Evolutionary conservation across 2,888 invertebrate species (phyloP).

Genomic region (Bellardia pandia): DNA sequence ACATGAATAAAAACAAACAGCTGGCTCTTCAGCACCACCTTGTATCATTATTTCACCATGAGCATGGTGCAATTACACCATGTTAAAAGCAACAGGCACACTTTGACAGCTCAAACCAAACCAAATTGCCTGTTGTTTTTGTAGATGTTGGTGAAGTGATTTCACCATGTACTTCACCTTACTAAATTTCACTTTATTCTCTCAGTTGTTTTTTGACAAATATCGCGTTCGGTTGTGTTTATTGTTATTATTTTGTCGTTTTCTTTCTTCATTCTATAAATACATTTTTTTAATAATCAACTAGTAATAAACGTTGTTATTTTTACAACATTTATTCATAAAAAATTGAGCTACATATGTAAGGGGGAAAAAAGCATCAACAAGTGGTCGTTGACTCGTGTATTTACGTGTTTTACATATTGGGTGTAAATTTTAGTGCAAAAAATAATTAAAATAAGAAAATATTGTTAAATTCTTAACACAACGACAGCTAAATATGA

Average conservation of each 20-base stretch:
- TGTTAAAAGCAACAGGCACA: no score
- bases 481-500: conserved; percentile 19
- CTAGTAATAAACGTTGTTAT: not conserved
- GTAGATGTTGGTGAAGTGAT: no score
- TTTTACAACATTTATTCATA: conserved; percentile 12
- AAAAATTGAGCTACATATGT: conserved; percentile 9
- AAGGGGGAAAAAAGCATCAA: conserved; percentile 26
- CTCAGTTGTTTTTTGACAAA: conserved; percentile 57
- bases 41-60: no score
- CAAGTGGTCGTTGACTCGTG: conserved; percentile 51
- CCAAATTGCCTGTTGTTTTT: no score
- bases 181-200: not conserved
- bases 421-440: conserved; percentile 13
- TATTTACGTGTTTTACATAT: conserved; percentile 19
- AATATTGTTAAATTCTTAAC: not conserved
- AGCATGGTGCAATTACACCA: no score
- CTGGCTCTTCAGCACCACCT: no score
- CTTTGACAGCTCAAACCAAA: no score
- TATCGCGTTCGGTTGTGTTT: conserved; percentile 40
- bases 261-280: not conserved
- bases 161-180: no score
- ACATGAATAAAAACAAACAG: no score
- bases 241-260: not conserved
- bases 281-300: conserved; percentile 1
- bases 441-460: conserved; percentile 17